Base-by-base conservation (phyloP, 64 coral and sea anemone species). In the Anthopleura sola region DNA sequence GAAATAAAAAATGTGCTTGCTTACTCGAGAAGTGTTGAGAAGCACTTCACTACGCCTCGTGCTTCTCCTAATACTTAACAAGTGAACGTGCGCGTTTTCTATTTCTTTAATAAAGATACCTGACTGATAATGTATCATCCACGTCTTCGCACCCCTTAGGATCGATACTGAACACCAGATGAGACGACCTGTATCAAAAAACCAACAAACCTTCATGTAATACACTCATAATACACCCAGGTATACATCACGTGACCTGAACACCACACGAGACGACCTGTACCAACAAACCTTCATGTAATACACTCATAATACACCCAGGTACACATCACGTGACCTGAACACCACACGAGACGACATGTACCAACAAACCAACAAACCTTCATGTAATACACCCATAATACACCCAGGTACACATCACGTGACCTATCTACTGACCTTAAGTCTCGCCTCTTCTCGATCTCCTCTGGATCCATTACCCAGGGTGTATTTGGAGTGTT, bases 91-190 rank as follows among this genome's bases (percentile, higher is more conserved):
- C n/a, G n/a, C n/a, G n/a, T n/a, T n/a, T n/a, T n/a, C n/a, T n/a
- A n/a, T n/a, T n/a, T n/a, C n/a, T n/a, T 18, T 18, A 53, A 2
- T 46, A 46, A n/a, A 21, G 31, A 57, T 84, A 97, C 95, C 91
- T 90, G 20, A 97, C 86, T 33, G 95, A 97, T 44, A 97, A 60
- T 0, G 95, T 90, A 46, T 97, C 95, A 33, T 97, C 95, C 10
- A 97, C 95, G 66, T 97, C 95, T 81, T 97, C 95, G 62, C 95
- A 97, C 23, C 95, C 95, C 56, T 97, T 97, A 24, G 95, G 95
- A 86, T 97, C 95, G 29, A 97, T 97, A 76, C 95, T 97, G 40
- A 97, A 97, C 51, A 97, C 40, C n/a, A 97, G 68, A 44, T 97
- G 95, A 19, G 95, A 88, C 20, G 79, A 84, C 46, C 95, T 97